Evolutionary conservation across 2,888 invertebrate species (phyloP).

Genomic region (Ischnura elegans): DNA sequence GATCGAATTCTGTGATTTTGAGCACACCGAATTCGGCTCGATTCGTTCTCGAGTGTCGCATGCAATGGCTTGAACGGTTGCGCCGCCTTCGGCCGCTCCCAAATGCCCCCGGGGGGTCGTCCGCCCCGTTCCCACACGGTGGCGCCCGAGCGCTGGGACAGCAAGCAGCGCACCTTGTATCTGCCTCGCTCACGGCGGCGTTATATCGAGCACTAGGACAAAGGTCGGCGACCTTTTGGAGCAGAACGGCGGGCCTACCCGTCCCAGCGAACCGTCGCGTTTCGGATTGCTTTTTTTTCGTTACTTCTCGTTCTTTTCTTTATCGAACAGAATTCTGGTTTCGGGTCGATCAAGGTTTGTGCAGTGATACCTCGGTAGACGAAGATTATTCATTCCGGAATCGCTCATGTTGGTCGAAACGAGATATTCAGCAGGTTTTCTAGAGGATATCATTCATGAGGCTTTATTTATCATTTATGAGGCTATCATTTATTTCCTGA

Average conservation of each 20-base stretch:
- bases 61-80: too few species aligned
- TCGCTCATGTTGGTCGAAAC: too few species aligned
- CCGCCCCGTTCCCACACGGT: neutral
- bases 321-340: neutral
- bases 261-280: neutral
- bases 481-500: too few species aligned
- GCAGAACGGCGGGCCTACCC: neutral
- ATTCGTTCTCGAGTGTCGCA: too few species aligned
- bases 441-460: too few species aligned
- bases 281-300: neutral
- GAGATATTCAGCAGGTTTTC: too few species aligned
- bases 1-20: too few species aligned
- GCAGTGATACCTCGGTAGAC: neutral
- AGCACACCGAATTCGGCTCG: too few species aligned
- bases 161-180: neutral
- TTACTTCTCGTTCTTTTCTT: too few species aligned
- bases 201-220: slow-evolving; percentile 33
- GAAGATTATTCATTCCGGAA: too few species aligned
- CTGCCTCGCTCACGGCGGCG: neutral
- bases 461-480: too few species aligned
- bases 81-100: neutral
- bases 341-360: neutral
- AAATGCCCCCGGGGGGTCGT: neutral
- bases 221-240: slow-evolving; percentile 15
- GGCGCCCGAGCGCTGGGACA: neutral